Percentiles rank a stretch among this genome's conserved stretches.
phyloP scores from a whole-genome alignment of 2,888 invertebrate genomes.

The Auanema freiburgensis region DNA sequence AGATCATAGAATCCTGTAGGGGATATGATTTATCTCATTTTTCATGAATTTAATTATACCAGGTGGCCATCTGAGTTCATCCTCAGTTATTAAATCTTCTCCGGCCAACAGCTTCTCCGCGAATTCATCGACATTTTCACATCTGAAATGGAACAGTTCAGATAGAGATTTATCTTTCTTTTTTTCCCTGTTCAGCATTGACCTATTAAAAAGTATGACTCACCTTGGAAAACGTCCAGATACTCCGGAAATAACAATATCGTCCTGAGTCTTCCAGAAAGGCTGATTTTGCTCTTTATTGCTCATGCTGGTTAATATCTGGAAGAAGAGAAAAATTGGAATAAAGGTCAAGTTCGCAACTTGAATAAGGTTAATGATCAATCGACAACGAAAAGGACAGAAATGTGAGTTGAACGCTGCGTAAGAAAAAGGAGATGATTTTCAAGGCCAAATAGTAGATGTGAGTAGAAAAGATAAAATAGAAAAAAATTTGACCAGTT shows the following conservation, averaged over 20 bases:
- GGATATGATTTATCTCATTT: not conserved
- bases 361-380: constrained; percentile 2
- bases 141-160: constrained; percentile 68
- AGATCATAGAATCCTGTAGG: constrained; percentile 67
- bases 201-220: constrained; percentile 4
- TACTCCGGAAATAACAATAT: constrained; percentile 68
- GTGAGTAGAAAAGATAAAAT: no score
- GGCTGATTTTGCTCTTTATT: constrained; percentile 34
- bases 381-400: constrained; percentile 1
- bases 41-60: constrained; percentile 62
- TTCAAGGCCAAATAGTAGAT: not conserved
- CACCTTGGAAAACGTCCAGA: constrained; percentile 76
- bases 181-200: not conserved
- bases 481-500: no score
- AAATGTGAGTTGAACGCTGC: not conserved
- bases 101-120: constrained; percentile 85
- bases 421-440: constrained; percentile 5
- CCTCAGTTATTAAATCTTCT: constrained; percentile 88
- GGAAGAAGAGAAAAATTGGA: not conserved
- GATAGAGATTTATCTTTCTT: not conserved
- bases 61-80: constrained; percentile 84
- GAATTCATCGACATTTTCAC: constrained; percentile 87
- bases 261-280: constrained; percentile 65
- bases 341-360: constrained; percentile 7
- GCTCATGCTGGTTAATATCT: constrained; percentile 12